A percentile compares a stretch with the other conserved stretches of the same genome.
phyloP scores from a whole-genome alignment of 2,888 invertebrate genomes.

The Tachystola acroxantha region DNA sequence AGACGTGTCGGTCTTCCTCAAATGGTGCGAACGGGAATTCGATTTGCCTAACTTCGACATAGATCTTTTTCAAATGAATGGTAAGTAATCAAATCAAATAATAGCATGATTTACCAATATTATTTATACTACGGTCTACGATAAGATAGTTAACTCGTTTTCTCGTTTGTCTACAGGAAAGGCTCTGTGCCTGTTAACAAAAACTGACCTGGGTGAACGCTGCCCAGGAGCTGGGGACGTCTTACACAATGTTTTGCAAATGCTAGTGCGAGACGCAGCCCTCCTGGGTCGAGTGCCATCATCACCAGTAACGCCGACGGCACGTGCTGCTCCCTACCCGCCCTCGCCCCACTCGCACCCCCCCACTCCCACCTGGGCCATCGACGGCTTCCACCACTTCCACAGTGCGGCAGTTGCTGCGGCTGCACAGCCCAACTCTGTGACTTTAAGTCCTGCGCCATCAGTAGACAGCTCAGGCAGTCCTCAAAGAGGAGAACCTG shows the following conservation, averaged over 20 bases:
- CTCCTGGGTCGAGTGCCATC: conserved; percentile 88
- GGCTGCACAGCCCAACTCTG: conserved; percentile 87
- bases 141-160: background rate
- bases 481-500: conserved; percentile 84
- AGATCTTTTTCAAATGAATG: conserved; percentile 98
- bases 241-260: conserved; percentile 93
- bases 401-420: conserved; percentile 81
- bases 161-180: conserved; percentile 80
- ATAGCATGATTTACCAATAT: background rate
- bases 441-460: conserved; percentile 93
- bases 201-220: conserved; percentile 93
- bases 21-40: conserved; percentile 95
- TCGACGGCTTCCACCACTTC: conserved; percentile 76
- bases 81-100: no score
- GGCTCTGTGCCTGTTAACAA: conserved; percentile 92
- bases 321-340: conserved; percentile 83
- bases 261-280: conserved; percentile 89
- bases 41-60: conserved; percentile 94
- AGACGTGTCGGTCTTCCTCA: conserved; percentile 91
- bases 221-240: conserved; percentile 97
- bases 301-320: conserved; percentile 90
- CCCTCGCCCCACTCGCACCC: conserved; percentile 90
- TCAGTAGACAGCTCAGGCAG: conserved; percentile 93
- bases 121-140: background rate
- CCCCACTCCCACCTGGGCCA: conserved; percentile 87